Conservation (phyloP, 1,140 invertebrate species). For the Bombus haemorrhoidalis region DNA sequence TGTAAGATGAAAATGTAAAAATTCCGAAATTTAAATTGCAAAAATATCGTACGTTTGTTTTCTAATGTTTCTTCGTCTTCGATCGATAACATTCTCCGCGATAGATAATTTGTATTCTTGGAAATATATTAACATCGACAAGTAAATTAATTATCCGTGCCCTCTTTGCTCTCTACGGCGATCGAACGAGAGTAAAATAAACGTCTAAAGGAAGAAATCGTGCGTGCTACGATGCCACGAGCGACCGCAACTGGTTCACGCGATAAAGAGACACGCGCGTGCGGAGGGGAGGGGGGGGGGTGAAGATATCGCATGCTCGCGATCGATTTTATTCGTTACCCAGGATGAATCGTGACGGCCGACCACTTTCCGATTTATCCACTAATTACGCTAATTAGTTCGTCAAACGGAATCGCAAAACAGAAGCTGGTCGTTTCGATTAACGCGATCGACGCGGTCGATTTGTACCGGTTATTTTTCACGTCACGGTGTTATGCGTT, state of each 20-base stretch:
- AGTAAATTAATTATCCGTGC: not conserved
- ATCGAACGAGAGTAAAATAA: not conserved
- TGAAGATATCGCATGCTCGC: not conserved
- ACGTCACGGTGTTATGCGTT: constrained; percentile 13
- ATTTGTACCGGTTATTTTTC: constrained; percentile 43
- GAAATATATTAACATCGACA: not conserved
- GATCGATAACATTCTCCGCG: too few species aligned
- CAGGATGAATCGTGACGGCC: constrained; percentile 70
- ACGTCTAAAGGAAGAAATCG: not conserved
- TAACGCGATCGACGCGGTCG: constrained; percentile 25
- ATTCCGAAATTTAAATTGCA: too few species aligned
- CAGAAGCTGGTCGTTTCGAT: not conserved
- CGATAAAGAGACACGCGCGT: constrained; percentile 15
- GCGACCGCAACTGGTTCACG: not conserved
- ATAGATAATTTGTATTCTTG: not conserved
- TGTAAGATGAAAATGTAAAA: too few species aligned
- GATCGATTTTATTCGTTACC: constrained; percentile 61
- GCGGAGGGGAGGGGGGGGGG: too few species aligned
- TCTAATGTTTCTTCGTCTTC: too few species aligned
- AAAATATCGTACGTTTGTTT: too few species aligned
- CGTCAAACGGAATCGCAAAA: constrained; percentile 41
- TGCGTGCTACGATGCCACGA: constrained; percentile 3
- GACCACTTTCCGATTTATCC: constrained; percentile 69
- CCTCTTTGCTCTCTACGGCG: too few species aligned
- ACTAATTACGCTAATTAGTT: constrained; percentile 77